phyloP scores from a whole-genome alignment of 53 echinoderm and acorn worm species.

The Henricia sp. region DNA sequence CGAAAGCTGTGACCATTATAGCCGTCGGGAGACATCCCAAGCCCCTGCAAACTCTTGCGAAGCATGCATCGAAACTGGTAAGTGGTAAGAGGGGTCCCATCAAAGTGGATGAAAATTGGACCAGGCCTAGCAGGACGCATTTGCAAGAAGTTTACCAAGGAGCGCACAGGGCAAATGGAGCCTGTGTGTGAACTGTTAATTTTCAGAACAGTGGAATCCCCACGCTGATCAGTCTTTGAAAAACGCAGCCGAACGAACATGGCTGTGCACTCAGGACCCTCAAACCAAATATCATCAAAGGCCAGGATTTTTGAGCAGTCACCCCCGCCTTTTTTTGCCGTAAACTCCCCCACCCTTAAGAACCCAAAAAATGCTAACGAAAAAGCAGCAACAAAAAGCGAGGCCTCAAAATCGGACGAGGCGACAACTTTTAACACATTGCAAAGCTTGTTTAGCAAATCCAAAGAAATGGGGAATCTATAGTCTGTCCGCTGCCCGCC shows the following conservation, averaged over 20 bases:
- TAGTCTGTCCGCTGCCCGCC: background rate
- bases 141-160: background rate
- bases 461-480: background rate
- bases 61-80: constrained; percentile 11
- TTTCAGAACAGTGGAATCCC: background rate
- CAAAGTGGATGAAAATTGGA: constrained; percentile 30
- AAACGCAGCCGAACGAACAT: background rate
- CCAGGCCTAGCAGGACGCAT: background rate
- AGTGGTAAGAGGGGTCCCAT: constrained; percentile 1
- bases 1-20: constrained; percentile 15
- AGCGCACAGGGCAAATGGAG: background rate
- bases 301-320: background rate
- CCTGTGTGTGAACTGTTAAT: too few species aligned
- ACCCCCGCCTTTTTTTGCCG: background rate
- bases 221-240: constrained; percentile 31
- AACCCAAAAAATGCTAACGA: constrained; percentile 31
- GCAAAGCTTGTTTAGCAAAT: background rate
- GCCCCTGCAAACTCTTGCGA: background rate
- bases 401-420: background rate
- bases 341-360: constrained; percentile 51
- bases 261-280: background rate
- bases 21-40: background rate
- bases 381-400: background rate
- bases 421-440: background rate
- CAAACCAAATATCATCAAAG: background rate